Evolutionary conservation across 1,140 invertebrate genomes (phyloP).

Genomic region (Ostrea denselamellosa): DNA sequence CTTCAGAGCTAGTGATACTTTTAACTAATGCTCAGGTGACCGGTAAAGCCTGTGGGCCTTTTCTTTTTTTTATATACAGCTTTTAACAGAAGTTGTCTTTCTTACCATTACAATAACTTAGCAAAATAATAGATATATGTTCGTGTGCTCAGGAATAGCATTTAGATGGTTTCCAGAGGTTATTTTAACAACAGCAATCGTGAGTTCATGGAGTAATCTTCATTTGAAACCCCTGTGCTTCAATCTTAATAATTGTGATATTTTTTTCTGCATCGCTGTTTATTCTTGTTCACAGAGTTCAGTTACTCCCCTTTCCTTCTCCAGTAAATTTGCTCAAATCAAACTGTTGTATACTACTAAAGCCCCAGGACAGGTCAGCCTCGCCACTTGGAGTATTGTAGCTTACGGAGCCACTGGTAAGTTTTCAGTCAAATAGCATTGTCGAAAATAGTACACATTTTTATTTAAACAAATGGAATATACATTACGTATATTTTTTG

Average conservation of each 20-base stretch:
- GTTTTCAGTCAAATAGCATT: background rate
- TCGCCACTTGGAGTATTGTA: slow-evolving; percentile 51
- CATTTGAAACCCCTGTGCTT: too few species aligned
- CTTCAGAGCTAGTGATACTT: too few species aligned
- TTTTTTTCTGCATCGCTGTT: background rate
- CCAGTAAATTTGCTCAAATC: slow-evolving; percentile 58
- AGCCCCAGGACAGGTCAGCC: slow-evolving; percentile 56
- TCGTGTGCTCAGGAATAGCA: slow-evolving; percentile 43
- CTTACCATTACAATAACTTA: slow-evolving; percentile 1
- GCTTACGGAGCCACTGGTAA: slow-evolving; percentile 56
- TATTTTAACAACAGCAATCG: slow-evolving; percentile 43
- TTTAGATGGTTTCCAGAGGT: slow-evolving; percentile 52
- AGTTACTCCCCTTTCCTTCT: slow-evolving; percentile 49
- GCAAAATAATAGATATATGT: slow-evolving; percentile 47
- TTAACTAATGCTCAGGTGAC: too few species aligned
- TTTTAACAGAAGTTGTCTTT: background rate
- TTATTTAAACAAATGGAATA: too few species aligned
- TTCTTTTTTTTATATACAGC: too few species aligned
- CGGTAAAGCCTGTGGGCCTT: too few species aligned
- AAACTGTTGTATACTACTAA: slow-evolving; percentile 49
- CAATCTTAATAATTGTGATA: background rate
- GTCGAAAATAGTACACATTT: too few species aligned
- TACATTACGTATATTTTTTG: too few species aligned
- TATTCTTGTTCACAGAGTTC: slow-evolving; percentile 51
- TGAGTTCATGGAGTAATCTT: slow-evolving; percentile 6